phyloP scores from a whole-genome alignment of 2,797 vertebrate species.

The Gadopsis bispinosus region DNA sequence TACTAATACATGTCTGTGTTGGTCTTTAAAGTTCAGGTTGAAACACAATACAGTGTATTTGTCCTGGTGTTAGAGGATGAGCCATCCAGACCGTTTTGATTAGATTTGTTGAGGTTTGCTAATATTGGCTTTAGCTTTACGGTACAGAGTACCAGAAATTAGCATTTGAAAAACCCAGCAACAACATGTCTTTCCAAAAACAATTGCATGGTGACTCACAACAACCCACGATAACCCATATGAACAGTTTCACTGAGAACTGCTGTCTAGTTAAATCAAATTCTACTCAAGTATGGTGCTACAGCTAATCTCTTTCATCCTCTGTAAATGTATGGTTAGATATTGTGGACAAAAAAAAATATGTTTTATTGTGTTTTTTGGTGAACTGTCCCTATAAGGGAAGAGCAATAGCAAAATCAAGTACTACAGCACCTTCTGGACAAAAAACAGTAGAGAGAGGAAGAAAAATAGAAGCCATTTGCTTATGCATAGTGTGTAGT shows the following conservation, averaged over 20 bases:
- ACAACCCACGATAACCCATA: not conserved
- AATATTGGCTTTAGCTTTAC: not conserved
- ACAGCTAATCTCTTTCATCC: not conserved
- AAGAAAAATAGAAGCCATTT: conserved; percentile 30
- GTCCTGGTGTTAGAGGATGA: not conserved
- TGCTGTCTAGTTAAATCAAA: not conserved
- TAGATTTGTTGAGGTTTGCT: conserved; percentile 7
- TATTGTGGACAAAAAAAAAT: not conserved
- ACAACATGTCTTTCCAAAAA: not conserved
- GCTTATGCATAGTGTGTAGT: conserved; percentile 32
- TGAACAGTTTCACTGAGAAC: not conserved
- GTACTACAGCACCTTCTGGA: conserved; percentile 51
- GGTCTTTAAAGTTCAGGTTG: conserved; percentile 39
- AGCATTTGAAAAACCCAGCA: not conserved
- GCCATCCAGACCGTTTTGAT: not conserved
- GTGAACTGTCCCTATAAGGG: not conserved
- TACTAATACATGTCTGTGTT: conserved; percentile 25
- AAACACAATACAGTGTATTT: not conserved
- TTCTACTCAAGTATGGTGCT: not conserved
- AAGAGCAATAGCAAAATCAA: conserved; percentile 48
- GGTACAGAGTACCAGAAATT: conserved; percentile 11
- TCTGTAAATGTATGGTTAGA: conserved; percentile 1
- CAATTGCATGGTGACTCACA: conserved; percentile 4
- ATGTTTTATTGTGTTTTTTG: conserved; percentile 2
- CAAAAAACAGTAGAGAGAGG: not conserved